Evolutionary conservation across 2,113 vertebrate genomes (phyloP).

Genomic region (Caloenas nicobarica): DNA sequence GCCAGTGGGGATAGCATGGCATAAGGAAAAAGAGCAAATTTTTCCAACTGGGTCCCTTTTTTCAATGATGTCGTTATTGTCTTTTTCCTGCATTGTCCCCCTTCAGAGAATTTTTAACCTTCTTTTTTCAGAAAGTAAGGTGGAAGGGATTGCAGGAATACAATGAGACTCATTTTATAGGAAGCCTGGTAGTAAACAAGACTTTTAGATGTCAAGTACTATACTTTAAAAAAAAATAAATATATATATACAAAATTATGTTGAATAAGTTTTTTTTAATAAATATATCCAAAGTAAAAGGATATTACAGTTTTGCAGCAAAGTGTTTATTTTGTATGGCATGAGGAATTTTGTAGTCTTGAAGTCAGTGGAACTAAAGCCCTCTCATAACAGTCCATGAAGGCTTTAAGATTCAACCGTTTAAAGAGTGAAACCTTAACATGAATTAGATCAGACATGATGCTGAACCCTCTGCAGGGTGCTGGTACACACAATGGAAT

Average conservation of each 20-base stretch:
- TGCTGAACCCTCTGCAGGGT: constrained; percentile 7
- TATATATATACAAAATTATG: background rate
- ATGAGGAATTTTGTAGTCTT: background rate
- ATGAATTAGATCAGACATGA: background rate
- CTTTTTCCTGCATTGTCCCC: background rate
- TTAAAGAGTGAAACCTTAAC: constrained; percentile 2
- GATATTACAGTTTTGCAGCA: background rate
- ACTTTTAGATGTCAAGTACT: background rate
- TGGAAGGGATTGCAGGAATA: background rate
- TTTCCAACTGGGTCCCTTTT: background rate
- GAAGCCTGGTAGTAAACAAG: background rate
- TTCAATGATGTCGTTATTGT: background rate
- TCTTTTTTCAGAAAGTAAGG: background rate
- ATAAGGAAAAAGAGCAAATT: background rate
- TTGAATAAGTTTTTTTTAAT: background rate
- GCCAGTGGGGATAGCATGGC: background rate
- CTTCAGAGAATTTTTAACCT: background rate
- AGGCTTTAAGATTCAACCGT: background rate
- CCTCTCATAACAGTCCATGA: background rate
- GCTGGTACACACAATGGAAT: background rate
- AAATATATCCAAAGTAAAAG: background rate
- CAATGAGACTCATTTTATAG: background rate
- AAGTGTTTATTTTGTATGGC: background rate
- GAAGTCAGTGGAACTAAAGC: background rate
- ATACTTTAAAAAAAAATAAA: too few species aligned